Percentiles rank a stretch among this genome's conserved stretches.
phyloP scores from a whole-genome alignment of 1,140 invertebrate genomes.

The Atta colombica region DNA sequence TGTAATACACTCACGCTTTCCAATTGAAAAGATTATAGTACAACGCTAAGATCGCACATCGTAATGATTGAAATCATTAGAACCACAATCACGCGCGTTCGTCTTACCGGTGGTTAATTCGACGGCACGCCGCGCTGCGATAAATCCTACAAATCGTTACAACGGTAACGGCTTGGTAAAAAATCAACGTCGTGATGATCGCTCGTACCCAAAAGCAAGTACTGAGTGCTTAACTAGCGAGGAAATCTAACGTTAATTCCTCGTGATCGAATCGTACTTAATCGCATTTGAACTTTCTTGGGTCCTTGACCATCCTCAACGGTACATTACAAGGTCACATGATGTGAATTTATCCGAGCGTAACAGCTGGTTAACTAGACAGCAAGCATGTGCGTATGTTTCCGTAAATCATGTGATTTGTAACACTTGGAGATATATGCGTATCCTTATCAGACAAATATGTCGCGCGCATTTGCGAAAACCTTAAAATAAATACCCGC shows the following conservation, averaged over 20 bases:
- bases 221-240: background rate
- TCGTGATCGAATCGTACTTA: slow-evolving; percentile 35
- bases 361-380: slow-evolving; percentile 41
- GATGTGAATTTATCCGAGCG: slow-evolving; percentile 58
- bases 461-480: background rate
- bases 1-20: slow-evolving; percentile 9
- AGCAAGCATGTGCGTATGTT: slow-evolving; percentile 1
- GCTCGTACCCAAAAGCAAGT: slow-evolving; percentile 32
- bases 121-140: slow-evolving; percentile 28
- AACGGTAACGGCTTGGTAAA: slow-evolving; percentile 45
- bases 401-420: slow-evolving; percentile 10
- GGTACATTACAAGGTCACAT: slow-evolving; percentile 45
- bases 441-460: background rate
- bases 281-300: slow-evolving; percentile 21
- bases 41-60: slow-evolving; percentile 12
- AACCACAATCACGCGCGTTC: slow-evolving; percentile 32
- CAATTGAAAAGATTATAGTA: slow-evolving; percentile 26
- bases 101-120: slow-evolving; percentile 40
- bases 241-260: slow-evolving; percentile 39
- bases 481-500: slow-evolving; percentile 29
- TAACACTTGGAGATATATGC: background rate
- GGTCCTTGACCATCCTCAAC: slow-evolving; percentile 42
- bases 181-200: slow-evolving; percentile 35
- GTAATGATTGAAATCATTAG: slow-evolving; percentile 43
- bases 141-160: slow-evolving; percentile 59